Evolutionary conservation across 2,888 invertebrate species (phyloP).

Genomic region (Agrochola litura): DNA sequence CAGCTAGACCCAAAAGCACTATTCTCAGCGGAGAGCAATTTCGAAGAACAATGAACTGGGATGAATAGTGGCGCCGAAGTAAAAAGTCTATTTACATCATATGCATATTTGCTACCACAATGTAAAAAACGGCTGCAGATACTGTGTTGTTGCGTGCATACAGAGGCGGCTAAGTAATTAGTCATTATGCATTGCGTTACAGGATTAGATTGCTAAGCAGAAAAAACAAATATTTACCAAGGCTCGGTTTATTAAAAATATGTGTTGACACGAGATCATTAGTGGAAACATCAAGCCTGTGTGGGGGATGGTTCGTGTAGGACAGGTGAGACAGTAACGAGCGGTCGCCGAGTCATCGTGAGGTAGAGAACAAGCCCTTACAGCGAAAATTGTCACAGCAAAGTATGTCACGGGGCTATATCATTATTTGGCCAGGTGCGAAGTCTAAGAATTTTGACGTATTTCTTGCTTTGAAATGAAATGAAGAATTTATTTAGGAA

Average conservation of each 20-base stretch:
- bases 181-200: slow-evolving; percentile 51
- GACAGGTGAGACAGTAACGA: slow-evolving; percentile 88
- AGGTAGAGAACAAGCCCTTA: slow-evolving; percentile 86
- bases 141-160: slow-evolving; percentile 73
- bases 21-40: slow-evolving; percentile 87
- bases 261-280: slow-evolving; percentile 80
- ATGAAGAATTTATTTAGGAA: background rate
- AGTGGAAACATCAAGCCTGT: slow-evolving; percentile 79
- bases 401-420: slow-evolving; percentile 83
- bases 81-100: slow-evolving; percentile 88
- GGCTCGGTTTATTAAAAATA: slow-evolving; percentile 53
- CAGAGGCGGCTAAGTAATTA: slow-evolving; percentile 76
- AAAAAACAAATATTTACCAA: slow-evolving; percentile 28
- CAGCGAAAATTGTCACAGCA: slow-evolving; percentile 86
- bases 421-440: slow-evolving; percentile 79
- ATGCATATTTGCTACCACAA: slow-evolving; percentile 83
- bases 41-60: slow-evolving; percentile 88
- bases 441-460: background rate
- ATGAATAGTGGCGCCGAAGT: slow-evolving; percentile 86
- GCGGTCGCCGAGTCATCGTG: slow-evolving; percentile 86
- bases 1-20: slow-evolving; percentile 82
- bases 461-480: slow-evolving; percentile 7
- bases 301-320: slow-evolving; percentile 69
- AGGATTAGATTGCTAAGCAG: slow-evolving; percentile 38
- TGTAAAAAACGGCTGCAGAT: slow-evolving; percentile 74